phyloP scores from a whole-genome alignment of 2,888 invertebrate genomes.

The Arrhopalites spinosus region DNA sequence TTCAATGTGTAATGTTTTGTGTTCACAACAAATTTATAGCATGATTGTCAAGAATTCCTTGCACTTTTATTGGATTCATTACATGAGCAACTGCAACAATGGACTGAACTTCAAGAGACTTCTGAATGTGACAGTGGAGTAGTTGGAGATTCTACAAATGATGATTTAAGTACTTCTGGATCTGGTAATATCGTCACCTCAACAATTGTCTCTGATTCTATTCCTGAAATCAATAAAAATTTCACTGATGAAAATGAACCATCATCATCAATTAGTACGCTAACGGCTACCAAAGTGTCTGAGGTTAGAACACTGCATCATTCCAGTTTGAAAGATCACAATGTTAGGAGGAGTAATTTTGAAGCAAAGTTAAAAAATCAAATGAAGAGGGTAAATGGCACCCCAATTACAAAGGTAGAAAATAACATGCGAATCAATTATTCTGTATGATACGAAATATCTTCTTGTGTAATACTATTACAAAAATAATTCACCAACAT shows the following conservation, averaged over 20 bases:
- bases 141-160: background rate
- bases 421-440: too few species aligned
- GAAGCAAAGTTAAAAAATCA: slow-evolving; percentile 27
- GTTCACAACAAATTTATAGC: slow-evolving; percentile 60
- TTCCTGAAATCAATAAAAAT: background rate
- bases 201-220: background rate
- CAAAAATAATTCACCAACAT: too few species aligned
- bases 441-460: too few species aligned
- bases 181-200: background rate
- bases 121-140: background rate
- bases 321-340: slow-evolving; percentile 28
- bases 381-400: slow-evolving; percentile 23
- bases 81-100: slow-evolving; percentile 66
- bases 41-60: slow-evolving; percentile 71
- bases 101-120: slow-evolving; percentile 35
- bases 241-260: background rate
- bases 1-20: background rate
- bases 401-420: slow-evolving; percentile 21
- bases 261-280: background rate
- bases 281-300: background rate
- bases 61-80: slow-evolving; percentile 67
- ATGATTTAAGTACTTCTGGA: background rate
- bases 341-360: slow-evolving; percentile 30
- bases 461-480: too few species aligned
- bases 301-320: slow-evolving; percentile 1